phyloP scores from a whole-genome alignment of 2,797 vertebrate species.

The Etheostoma nigrum region DNA sequence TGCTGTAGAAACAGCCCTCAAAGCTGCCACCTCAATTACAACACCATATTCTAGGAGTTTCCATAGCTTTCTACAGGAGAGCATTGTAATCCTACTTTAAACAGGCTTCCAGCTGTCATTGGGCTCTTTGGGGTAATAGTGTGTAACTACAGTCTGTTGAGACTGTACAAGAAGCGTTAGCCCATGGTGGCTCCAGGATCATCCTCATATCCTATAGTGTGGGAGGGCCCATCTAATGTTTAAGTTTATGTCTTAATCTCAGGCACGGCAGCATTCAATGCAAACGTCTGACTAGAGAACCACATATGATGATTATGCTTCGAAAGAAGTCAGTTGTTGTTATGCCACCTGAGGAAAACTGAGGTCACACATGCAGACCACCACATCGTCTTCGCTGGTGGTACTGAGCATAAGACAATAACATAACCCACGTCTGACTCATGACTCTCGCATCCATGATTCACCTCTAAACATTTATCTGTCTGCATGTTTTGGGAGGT shows the following conservation, averaged over 20 bases:
- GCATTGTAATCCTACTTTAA: conserved; percentile 14
- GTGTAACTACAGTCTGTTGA: conserved; percentile 34
- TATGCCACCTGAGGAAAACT: conserved; percentile 52
- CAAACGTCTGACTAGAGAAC: conserved; percentile 63
- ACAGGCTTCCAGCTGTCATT: conserved; percentile 5
- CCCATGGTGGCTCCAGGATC: conserved; percentile 16
- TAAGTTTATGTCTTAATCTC: conserved; percentile 55
- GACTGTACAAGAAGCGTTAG: conserved; percentile 32
- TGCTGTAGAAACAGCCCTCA: neutral
- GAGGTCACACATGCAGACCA: conserved; percentile 71
- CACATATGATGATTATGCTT: conserved; percentile 41
- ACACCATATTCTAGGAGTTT: conserved; percentile 16
- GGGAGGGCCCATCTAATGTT: conserved; percentile 65
- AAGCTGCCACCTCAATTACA: conserved; percentile 23
- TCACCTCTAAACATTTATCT: conserved; percentile 74
- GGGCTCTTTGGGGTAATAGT: neutral
- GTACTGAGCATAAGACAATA: conserved; percentile 73
- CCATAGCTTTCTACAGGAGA: conserved; percentile 11
- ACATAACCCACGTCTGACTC: conserved; percentile 72
- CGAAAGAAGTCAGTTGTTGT: conserved; percentile 39
- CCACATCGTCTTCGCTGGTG: conserved; percentile 74
- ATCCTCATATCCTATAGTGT: conserved; percentile 40
- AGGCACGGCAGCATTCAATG: conserved; percentile 40
- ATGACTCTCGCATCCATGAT: conserved; percentile 47
- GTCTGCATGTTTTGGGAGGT: conserved; percentile 50